Base-by-base conservation (phyloP, 2,113 vertebrate genomes). In the Nannobrachium achirus region DNA sequence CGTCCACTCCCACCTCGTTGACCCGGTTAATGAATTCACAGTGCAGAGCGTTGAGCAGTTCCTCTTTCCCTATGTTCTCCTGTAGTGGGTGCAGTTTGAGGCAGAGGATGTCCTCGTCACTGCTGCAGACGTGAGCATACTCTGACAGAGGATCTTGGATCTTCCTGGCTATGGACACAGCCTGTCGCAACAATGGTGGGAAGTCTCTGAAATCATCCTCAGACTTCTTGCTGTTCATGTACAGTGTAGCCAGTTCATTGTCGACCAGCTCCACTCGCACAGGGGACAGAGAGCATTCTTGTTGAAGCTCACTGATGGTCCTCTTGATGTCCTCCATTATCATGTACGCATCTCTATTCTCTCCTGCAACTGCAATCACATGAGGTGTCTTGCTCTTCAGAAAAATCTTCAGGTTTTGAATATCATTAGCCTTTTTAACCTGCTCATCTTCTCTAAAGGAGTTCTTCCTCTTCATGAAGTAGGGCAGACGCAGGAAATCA, bases 171-270 rank as follows among this genome's bases (percentile, higher is more conserved):
- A 99, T 92, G 2, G 98, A 99, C 73, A 99, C 95, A 0, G 98
- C 98, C 73, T 99, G 98, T 1, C 98, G 94, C 73, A 99, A 89
- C 78, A 99, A 80, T 0, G 97, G 96, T 6, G 98, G 98, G 73
- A 99, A 99, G 86, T 99, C 98, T 75, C 89, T 82, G 19, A 75
- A 91, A 58, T 91, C 89, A 38, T 20, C 19, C 95, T 99, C 98
- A 4, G 98, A 99, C 71, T 96, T 98, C 87, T 95, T 97, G 93
- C 98, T 97, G 91, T 99, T 99, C 98, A 99, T 98, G 85, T 99
- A 99, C 14, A 99, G 92, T 8, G 94, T 93, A 61, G 95, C 95
- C 78, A 99, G 67, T 39, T 99, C 98, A 0, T 98, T 99, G 90
- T 99, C 96, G 45, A 99, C 91, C 70, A 99, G 89, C 74, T 99